A percentile compares a stretch with the other conserved stretches of the same genome.
Conservation (phyloP, 2,888 invertebrate genomes). For the Crossocerus cetratus region DNA sequence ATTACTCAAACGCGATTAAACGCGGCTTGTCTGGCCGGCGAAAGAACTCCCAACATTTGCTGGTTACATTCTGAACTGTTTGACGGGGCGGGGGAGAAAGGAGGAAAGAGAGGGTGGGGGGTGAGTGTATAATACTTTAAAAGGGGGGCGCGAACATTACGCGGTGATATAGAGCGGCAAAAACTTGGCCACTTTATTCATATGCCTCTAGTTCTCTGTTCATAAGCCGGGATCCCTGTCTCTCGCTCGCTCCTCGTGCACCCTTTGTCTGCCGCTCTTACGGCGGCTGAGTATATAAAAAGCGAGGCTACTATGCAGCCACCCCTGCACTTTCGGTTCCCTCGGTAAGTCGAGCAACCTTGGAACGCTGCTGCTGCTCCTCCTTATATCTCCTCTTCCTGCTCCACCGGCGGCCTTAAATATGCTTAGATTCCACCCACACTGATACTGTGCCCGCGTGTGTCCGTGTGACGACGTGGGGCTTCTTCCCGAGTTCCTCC, state of each 20-base stretch:
- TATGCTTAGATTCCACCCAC: constrained; percentile 66
- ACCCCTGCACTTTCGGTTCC: constrained; percentile 41
- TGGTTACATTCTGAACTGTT: constrained; percentile 39
- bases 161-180: constrained; percentile 70
- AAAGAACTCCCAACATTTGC: constrained; percentile 48
- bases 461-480: no score
- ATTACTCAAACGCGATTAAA: constrained; percentile 60
- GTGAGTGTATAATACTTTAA: constrained; percentile 58
- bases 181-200: constrained; percentile 73
- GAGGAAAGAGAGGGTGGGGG: constrained; percentile 11
- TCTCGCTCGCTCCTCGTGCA: no score
- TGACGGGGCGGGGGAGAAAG: no score
- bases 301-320: constrained; percentile 52
- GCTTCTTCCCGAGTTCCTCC: not conserved
- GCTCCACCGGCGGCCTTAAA: constrained; percentile 56
- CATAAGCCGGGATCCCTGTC: constrained; percentile 55
- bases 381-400: constrained; percentile 57
- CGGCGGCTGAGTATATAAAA: constrained; percentile 67
- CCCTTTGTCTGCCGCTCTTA: not conserved
- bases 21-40: constrained; percentile 23
- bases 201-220: constrained; percentile 64
- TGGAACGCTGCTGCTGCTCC: constrained; percentile 15
- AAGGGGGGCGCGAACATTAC: constrained; percentile 63
- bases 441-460: constrained; percentile 54
- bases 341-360: constrained; percentile 26